These are phyloP conservation scores for Myotis pilosus DNA, from an alignment of 2,797 vertebrate species.

Conservation along the genomic window DNA sequence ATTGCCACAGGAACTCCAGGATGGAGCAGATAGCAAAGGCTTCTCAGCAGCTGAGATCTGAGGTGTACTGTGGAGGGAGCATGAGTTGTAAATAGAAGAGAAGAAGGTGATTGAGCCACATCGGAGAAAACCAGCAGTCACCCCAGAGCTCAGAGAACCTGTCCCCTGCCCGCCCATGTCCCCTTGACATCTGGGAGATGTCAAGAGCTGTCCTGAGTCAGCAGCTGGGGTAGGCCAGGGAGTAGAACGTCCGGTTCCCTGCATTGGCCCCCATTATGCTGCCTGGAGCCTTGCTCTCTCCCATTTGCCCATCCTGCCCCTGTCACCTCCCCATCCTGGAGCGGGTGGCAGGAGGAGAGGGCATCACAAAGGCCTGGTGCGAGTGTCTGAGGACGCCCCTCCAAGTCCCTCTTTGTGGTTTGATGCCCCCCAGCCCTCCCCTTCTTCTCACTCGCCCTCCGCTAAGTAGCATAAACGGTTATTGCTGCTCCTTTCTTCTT, in stretches of 20 bases:
- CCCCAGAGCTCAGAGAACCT: not conserved
- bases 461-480: not conserved
- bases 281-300: not conserved
- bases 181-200: not conserved
- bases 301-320: not conserved
- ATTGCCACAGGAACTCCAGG: not conserved
- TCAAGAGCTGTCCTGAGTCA: not conserved
- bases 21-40: not conserved
- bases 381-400: not conserved
- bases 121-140: not conserved
- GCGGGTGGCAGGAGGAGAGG: not conserved
- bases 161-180: not conserved
- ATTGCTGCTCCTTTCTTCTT: not conserved
- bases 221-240: not conserved
- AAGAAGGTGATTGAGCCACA: not conserved
- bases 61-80: not conserved
- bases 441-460: not conserved
- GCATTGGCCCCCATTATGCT: accelerated
- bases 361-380: not conserved
- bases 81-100: not conserved
- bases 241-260: accelerated
- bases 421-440: no score
- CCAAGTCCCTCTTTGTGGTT: not conserved
- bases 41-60: not conserved
- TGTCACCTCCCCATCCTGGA: not conserved